A percentile compares a stretch with the other conserved stretches of the same genome.
phyloP scores from a whole-genome alignment of 2,113 vertebrate genomes.

The Dasyornis broadbenti region DNA sequence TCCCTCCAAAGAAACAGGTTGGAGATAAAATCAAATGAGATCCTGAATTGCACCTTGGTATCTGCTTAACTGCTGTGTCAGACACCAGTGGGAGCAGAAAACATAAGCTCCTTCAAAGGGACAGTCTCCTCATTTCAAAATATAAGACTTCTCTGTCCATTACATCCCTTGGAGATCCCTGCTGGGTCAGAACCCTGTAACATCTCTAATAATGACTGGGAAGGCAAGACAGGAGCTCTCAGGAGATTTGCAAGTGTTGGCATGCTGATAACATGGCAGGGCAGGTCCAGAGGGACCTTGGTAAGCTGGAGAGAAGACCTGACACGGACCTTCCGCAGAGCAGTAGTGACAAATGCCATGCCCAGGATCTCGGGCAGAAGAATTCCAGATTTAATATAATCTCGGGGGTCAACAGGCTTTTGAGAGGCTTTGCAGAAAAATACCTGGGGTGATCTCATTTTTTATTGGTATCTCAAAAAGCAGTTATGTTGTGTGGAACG shows the following conservation, averaged over 20 bases:
- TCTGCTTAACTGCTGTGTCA: neutral
- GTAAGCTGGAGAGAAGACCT: neutral
- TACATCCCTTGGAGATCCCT: neutral
- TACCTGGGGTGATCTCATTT: neutral
- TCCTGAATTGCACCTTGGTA: neutral
- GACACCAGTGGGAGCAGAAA: neutral
- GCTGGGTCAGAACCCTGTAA: neutral
- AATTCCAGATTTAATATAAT: neutral
- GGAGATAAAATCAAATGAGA: neutral
- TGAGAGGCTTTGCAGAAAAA: neutral
- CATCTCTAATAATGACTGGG: neutral
- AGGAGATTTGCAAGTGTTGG: neutral
- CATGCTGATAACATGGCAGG: neutral
- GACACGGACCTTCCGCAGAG: fast-evolving
- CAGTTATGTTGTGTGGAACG: too few relatives aligned
- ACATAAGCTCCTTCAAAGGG: neutral
- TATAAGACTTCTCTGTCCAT: neutral
- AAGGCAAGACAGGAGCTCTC: neutral
- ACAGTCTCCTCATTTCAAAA: neutral
- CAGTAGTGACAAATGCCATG: neutral
- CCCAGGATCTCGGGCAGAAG: neutral
- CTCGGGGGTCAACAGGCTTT: neutral
- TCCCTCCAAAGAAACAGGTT: neutral
- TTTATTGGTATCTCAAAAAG: neutral
- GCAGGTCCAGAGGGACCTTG: neutral